Percentiles rank a stretch among this genome's conserved stretches.
phyloP scores from a whole-genome alignment of 2,797 vertebrate genomes.

The Protosalanx chinensis region DNA sequence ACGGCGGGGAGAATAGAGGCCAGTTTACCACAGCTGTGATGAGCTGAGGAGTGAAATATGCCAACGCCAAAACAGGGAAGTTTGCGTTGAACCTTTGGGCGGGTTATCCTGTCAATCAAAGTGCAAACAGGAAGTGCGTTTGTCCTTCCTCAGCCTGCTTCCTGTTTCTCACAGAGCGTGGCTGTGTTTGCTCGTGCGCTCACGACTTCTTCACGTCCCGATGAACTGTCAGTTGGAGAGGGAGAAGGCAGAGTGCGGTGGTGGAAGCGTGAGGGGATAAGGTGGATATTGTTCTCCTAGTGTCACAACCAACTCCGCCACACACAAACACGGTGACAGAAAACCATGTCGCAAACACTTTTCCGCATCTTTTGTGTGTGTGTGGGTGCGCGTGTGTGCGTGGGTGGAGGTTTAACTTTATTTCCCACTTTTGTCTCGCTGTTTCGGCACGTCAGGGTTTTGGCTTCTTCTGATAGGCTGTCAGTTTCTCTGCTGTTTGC shows the following conservation, averaged over 20 bases:
- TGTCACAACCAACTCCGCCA: not conserved
- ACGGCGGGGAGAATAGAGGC: no score
- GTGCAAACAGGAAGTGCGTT: not conserved
- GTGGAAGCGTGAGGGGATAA: no score
- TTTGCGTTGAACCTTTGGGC: not conserved
- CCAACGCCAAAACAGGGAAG: not conserved
- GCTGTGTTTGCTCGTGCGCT: conserved; percentile 6
- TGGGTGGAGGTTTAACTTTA: no score
- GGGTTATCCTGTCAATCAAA: not conserved
- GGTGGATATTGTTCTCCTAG: no score
- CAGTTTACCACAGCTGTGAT: no score
- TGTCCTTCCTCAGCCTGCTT: not conserved
- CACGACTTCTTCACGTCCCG: conserved; percentile 41
- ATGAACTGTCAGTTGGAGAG: conserved; percentile 27
- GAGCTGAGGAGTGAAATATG: no score
- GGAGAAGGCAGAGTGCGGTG: not conserved
- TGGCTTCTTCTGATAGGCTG: not conserved
- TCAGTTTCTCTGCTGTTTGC: not conserved
- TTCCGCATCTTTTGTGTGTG: not conserved
- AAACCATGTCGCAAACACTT: not conserved
- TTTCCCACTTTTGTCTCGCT: not conserved
- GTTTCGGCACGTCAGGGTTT: not conserved
- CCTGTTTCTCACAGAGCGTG: not conserved
- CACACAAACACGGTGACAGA: conserved; percentile 13
- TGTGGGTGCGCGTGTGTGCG: no score